Evolutionary conservation across 2,797 vertebrate species (phyloP).

Genomic region (Hippopotamyrus pictus): DNA sequence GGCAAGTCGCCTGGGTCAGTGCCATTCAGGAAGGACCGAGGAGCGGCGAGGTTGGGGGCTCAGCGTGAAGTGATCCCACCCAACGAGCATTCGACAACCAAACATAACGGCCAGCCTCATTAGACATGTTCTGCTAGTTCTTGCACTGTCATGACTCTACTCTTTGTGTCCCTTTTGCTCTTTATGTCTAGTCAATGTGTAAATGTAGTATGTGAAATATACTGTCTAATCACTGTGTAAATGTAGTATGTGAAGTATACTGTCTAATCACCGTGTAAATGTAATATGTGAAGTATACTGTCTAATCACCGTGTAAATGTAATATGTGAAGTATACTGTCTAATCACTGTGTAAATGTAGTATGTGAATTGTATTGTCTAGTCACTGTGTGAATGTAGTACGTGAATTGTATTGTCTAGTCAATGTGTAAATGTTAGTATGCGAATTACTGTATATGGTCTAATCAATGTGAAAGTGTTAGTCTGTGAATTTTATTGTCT

Average conservation of each 20-base stretch:
- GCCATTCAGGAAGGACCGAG: background rate
- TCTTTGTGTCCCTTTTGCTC: background rate
- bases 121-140: background rate
- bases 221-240: background rate
- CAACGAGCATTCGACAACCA: background rate
- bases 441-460: background rate
- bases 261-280: background rate
- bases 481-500: background rate
- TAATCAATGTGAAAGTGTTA: background rate
- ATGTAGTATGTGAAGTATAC: background rate
- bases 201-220: background rate
- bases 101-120: background rate
- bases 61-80: background rate
- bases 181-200: background rate
- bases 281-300: background rate
- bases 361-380: background rate
- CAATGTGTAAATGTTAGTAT: background rate
- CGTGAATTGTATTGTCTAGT: background rate
- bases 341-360: background rate
- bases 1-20: background rate
- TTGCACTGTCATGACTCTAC: background rate
- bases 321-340: background rate
- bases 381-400: background rate
- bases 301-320: background rate
- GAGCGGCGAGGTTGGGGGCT: background rate